phyloP scores from a whole-genome alignment of 2,888 invertebrate species.

The Icerya purchasi region DNA sequence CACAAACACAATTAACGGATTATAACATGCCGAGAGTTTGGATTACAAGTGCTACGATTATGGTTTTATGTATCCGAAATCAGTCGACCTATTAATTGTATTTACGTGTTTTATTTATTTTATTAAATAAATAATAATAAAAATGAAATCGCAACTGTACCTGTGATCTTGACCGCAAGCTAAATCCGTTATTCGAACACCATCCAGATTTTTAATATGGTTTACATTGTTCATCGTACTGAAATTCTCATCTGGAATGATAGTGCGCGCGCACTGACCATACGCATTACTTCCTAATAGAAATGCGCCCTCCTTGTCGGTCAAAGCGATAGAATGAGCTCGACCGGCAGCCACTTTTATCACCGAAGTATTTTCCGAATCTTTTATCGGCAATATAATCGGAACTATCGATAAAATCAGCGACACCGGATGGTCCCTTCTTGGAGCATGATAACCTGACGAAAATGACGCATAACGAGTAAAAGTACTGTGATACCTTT shows the following conservation, averaged over 20 bases:
- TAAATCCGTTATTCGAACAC: conserved; percentile 39
- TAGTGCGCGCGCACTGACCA: conserved; percentile 75
- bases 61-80: too few species aligned
- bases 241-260: conserved; percentile 56
- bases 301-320: conserved; percentile 56
- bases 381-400: conserved; percentile 41
- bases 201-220: conserved; percentile 39
- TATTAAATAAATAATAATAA: conserved; percentile 3
- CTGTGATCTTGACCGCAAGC: conserved; percentile 84
- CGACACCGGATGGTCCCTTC: conserved; percentile 40
- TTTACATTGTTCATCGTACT: conserved; percentile 31
- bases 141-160: conserved; percentile 25
- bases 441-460: conserved; percentile 27
- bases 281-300: conserved; percentile 77
- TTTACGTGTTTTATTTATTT: too few species aligned
- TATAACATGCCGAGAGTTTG: too few species aligned
- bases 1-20: too few species aligned
- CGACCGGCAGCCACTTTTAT: conserved; percentile 53
- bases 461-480: background rate
- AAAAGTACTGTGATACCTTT: too few species aligned
- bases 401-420: conserved; percentile 47
- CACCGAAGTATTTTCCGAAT: conserved; percentile 32
- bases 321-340: conserved; percentile 62
- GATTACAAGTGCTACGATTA: too few species aligned
- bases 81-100: too few species aligned